Conservation (phyloP, 2,888 invertebrate genomes). For the Branchinecta sandiegonensis region DNA sequence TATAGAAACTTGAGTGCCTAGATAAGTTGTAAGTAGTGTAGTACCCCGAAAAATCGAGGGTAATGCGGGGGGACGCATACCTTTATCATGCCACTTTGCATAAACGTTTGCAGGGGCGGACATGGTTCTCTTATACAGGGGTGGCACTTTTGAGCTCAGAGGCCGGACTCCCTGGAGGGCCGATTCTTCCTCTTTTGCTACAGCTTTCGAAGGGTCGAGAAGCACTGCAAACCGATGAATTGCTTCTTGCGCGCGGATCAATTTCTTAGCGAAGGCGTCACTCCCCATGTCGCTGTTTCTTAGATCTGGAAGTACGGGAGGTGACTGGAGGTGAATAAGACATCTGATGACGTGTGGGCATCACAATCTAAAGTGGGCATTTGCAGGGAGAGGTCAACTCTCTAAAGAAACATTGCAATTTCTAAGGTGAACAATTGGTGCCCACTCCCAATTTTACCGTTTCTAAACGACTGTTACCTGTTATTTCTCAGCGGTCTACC, state of each 20-base stretch:
- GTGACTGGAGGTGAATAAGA: too few species aligned
- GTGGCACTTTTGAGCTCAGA: constrained; percentile 70
- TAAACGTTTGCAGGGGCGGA: constrained; percentile 78
- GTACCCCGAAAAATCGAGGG: not conserved
- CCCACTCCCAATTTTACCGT: too few species aligned
- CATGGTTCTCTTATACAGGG: constrained; percentile 83
- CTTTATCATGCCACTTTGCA: constrained; percentile 56
- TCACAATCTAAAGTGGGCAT: too few species aligned
- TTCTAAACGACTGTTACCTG: too few species aligned
- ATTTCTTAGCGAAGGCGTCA: constrained; percentile 67
- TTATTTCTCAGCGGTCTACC: too few species aligned
- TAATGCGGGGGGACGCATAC: constrained; percentile 32
- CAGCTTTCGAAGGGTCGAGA: constrained; percentile 45
- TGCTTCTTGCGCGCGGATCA: constrained; percentile 76
- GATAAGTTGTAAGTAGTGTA: too few species aligned
- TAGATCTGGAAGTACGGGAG: constrained; percentile 48
- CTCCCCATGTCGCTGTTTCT: constrained; percentile 74
- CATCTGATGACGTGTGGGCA: too few species aligned
- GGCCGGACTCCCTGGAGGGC: constrained; percentile 48
- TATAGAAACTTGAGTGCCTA: too few species aligned
- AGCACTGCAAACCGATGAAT: constrained; percentile 42
- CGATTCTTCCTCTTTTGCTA: constrained; percentile 31
- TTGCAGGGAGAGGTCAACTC: too few species aligned
- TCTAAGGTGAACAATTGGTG: too few species aligned
- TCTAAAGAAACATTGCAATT: too few species aligned